These are phyloP conservation scores for Panagrolaimus sp. DNA, from an alignment of 1,140 invertebrate species.

Conservation along the genomic window DNA sequence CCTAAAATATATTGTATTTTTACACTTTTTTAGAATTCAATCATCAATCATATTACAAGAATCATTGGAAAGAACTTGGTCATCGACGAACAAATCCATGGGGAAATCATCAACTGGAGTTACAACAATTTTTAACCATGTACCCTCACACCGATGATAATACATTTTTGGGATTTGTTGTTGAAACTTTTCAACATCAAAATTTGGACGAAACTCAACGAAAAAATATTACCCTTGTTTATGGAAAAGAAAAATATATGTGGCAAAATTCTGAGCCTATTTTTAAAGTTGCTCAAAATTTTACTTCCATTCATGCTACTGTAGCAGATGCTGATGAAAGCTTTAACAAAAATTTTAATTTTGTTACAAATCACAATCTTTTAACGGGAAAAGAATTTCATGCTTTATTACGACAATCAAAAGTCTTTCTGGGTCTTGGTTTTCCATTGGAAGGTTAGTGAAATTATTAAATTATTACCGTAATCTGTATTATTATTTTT, in stretches of 20 bases:
- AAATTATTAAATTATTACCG: no score
- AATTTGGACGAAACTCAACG: slow-evolving; percentile 31
- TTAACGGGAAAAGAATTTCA: slow-evolving; percentile 59
- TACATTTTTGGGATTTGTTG: slow-evolving; percentile 63
- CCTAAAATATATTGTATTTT: no score
- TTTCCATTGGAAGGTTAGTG: slow-evolving; percentile 61
- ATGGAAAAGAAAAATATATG: slow-evolving; percentile 63
- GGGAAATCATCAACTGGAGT: slow-evolving; percentile 61
- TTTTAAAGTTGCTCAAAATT: slow-evolving; percentile 21
- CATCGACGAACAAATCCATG: slow-evolving; percentile 53
- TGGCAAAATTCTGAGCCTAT: slow-evolving; percentile 57
- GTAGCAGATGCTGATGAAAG: slow-evolving; percentile 55
- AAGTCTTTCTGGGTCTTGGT: slow-evolving; percentile 62
- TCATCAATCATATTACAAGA: slow-evolving; percentile 58
- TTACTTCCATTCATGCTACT: slow-evolving; percentile 61
- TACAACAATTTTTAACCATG: slow-evolving; percentile 63
- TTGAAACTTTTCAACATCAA: slow-evolving; percentile 46
- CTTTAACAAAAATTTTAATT: slow-evolving; percentile 18
- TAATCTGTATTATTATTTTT: no score
- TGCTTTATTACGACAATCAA: slow-evolving; percentile 48
- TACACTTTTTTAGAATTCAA: no score
- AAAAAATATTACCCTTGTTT: slow-evolving; percentile 60
- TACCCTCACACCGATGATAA: slow-evolving; percentile 64
- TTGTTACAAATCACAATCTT: slow-evolving; percentile 45
- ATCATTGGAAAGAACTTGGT: slow-evolving; percentile 53